Percentiles rank a stretch among this genome's conserved stretches.
phyloP scores from a whole-genome alignment of 2,888 invertebrate genomes.

The Bruchidius siliquastri region DNA sequence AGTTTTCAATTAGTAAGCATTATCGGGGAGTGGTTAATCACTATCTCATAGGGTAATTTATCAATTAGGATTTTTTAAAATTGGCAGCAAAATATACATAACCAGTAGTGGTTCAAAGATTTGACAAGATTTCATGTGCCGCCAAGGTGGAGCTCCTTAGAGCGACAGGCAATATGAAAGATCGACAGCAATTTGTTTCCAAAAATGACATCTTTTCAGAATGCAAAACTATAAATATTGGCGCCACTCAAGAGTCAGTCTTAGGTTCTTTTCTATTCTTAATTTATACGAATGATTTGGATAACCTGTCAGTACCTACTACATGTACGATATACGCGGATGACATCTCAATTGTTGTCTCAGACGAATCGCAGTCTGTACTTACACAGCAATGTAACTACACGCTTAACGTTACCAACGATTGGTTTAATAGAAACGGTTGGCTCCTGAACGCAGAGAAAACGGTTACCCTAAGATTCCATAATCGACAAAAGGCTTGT shows the following conservation, averaged over 20 bases:
- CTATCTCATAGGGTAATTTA: no score
- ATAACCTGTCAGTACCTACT: neutral
- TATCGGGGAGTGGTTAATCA: no score
- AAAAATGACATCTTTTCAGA: neutral
- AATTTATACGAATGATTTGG: neutral
- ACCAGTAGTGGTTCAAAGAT: no score
- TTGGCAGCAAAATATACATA: no score
- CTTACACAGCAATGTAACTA: neutral
- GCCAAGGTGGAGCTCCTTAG: no score
- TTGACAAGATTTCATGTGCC: no score
- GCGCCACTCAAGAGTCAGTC: no score
- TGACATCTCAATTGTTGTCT: neutral
- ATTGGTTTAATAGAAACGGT: neutral
- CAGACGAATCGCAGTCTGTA: neutral
- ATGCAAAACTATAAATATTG: neutral
- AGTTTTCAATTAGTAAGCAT: no score
- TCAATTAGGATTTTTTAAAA: no score
- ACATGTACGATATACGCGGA: no score
- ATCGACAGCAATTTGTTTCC: slow-evolving; percentile 4
- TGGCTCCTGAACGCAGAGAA: neutral
- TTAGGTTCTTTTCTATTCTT: neutral
- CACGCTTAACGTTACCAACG: neutral
- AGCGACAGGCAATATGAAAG: no score
- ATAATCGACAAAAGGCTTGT: neutral
- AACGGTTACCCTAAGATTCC: neutral